A percentile compares a stretch with the other conserved stretches of the same genome.
Conservation (phyloP, 1,140 invertebrate species). For the Conus ventricosus region DNA sequence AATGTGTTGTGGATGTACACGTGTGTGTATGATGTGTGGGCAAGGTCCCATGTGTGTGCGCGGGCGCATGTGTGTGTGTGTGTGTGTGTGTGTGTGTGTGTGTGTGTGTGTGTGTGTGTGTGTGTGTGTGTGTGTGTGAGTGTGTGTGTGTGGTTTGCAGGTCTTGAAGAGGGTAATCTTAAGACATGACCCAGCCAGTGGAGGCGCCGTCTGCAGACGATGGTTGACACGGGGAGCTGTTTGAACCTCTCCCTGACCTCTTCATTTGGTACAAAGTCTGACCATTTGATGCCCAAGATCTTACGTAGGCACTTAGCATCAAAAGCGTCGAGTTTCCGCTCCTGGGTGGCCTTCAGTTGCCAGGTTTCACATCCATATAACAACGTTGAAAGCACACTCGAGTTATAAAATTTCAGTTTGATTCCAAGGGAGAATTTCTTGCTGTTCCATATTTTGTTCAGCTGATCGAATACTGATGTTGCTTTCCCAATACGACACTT, state of each 20-base stretch:
- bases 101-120: too few species aligned
- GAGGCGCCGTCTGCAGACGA: constrained; percentile 14
- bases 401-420: background rate
- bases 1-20: too few species aligned
- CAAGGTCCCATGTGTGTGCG: too few species aligned
- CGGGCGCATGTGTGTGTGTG: too few species aligned
- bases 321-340: background rate
- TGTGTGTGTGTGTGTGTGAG: too few species aligned
- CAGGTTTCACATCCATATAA: constrained; percentile 3
- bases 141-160: too few species aligned
- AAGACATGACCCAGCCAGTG: background rate
- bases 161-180: background rate
- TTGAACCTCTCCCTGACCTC: background rate
- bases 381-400: background rate
- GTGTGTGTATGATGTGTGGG: too few species aligned
- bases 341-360: constrained; percentile 11
- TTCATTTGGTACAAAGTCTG: background rate
- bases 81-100: too few species aligned
- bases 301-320: background rate
- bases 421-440: background rate
- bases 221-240: background rate
- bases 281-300: constrained; percentile 15
- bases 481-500: background rate
- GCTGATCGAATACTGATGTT: background rate
- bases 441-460: background rate